Evolutionary conservation across 2,888 invertebrate species (phyloP).

Genomic region (Philereme vetulata): DNA sequence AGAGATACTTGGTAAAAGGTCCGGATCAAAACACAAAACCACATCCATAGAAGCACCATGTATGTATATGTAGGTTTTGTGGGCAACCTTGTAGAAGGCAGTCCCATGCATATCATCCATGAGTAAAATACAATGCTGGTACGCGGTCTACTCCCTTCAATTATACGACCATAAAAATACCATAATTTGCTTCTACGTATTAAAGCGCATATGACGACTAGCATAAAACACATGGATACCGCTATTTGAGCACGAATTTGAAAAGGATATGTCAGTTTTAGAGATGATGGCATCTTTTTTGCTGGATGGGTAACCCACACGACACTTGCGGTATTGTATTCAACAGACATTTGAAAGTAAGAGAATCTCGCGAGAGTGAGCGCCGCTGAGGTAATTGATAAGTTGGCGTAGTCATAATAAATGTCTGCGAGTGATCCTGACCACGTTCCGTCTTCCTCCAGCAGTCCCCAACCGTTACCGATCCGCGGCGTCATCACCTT

Average conservation of each 20-base stretch:
- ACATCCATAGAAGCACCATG: slow-evolving; percentile 61
- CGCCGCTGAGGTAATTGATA: slow-evolving; percentile 69
- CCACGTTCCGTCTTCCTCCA: slow-evolving; percentile 61
- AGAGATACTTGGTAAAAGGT: slow-evolving; percentile 68
- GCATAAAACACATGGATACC: slow-evolving; percentile 51
- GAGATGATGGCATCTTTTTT: slow-evolving; percentile 52
- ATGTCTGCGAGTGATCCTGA: slow-evolving; percentile 68
- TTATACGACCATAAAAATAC: slow-evolving; percentile 23
- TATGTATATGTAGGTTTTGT: slow-evolving; percentile 50
- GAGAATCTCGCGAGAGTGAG: slow-evolving; percentile 57
- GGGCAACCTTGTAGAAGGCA: slow-evolving; percentile 56
- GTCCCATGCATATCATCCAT: slow-evolving; percentile 69
- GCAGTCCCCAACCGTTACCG: slow-evolving; percentile 65
- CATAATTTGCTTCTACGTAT: slow-evolving; percentile 49
- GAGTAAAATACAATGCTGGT: slow-evolving; percentile 55
- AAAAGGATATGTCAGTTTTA: slow-evolving; percentile 67
- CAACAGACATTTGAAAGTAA: slow-evolving; percentile 60
- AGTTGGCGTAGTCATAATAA: slow-evolving; percentile 62
- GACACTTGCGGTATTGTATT: slow-evolving; percentile 50
- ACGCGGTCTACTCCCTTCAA: slow-evolving; percentile 35
- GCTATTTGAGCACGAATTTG: slow-evolving; percentile 49
- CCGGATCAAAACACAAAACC: slow-evolving; percentile 67
- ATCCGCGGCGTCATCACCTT: slow-evolving; percentile 55
- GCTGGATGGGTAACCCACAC: slow-evolving; percentile 66
- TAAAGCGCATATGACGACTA: slow-evolving; percentile 51